Evolutionary conservation across 2,797 vertebrate species (phyloP), one percentile per base, ranked within the genome.

Genomic region (Labeo calbasu): DNA sequence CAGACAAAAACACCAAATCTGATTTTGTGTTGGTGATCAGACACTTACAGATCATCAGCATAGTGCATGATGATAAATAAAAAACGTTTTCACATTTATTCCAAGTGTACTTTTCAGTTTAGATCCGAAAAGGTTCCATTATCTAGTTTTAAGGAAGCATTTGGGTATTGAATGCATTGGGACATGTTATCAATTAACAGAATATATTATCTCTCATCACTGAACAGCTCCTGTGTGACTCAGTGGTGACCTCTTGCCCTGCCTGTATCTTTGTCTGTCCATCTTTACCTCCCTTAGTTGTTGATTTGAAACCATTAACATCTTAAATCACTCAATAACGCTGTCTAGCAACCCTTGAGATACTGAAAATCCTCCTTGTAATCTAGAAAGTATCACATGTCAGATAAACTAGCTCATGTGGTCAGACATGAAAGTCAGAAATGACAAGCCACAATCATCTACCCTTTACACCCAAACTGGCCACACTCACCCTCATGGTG

Each of bases 391-490:
- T 19, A 55, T 55, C 71, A 75, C 71, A 69, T 28, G 50, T 59
- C 48, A 59, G 73, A 77, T 83, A 69, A 69, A 69, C 48, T 28
- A 32, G 43, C 66, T 82, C 46, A 51, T 65, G 79, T 70, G 79
- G 79, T 70, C 79, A 81, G 50, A 81, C 69, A 73, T 71, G 40
- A 72, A 81, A 81, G 36, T 57, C 19, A 79, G 11, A 83, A 68
- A 65, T 57, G 23, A 59, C 65, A 77, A 77, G 65, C 23, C 40
- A 21, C 63, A 59, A 23, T 55, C 51, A 61, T 23, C 53, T 48
- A 65, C 55, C 23, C 72, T 76, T 59, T 79, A 79, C 51, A 76
- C 66, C 71, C 78, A 81, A 63, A 65, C 76, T 76, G 65, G 40
- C 82, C 66, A 77, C 57, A 12, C 14, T 21, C 73, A 23, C 59